Base-by-base conservation (phyloP, 2,113 vertebrate species). In the Gorilla gorilla region DNA sequence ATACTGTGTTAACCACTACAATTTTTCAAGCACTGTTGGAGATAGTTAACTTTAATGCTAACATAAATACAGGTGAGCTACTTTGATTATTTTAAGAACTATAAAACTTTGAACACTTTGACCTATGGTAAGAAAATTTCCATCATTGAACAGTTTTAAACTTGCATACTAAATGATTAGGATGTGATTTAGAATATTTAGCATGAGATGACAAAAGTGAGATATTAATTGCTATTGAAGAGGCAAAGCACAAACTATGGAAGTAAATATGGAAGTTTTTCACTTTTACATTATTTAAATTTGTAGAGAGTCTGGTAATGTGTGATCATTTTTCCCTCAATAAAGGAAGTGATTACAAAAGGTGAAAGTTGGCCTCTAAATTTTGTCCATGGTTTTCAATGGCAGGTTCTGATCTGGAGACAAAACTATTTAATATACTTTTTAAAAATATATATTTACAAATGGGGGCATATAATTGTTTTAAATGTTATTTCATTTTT, bases 401-500 rank as follows among this genome's bases (percentile, higher is more conserved):
- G 38, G 64, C 30, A 80, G 12, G 73, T 78, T 94, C 50, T 57
- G 90, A 90, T 38, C 30, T 79, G 6, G 25, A 97, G 17, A 64
- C 20, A 94, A 91, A 93, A 20, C 14, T 38, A 80, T 88, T 94
- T 91, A 73, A 89, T 55, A 64, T 1, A 64, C 13, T 92, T 59
- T 94, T 1, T 30, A 64, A 64, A 59, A 11, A 55, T 85, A 86
- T 45, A 48, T 55, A 73, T 66, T 73, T 92, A 89, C 6, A 73
- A 35, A 92, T 59, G 2, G 70, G 17, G 84, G 17, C 35, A 95
- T 80, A 23, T 27, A 96, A 85, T 45, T 79, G 38, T 80, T 12
- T 89, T 91, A 59, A 94, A 81, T 57, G 17, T 83, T 93, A 64
- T 75, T 95, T 96, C 13, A 85, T 89, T 96, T 95, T 90, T 90